Percentiles rank a stretch among this genome's conserved stretches.
These are phyloP conservation scores for Caenorhabditis macrosperma DNA, from an alignment of 2,888 invertebrate species.

Conservation along the genomic window DNA sequence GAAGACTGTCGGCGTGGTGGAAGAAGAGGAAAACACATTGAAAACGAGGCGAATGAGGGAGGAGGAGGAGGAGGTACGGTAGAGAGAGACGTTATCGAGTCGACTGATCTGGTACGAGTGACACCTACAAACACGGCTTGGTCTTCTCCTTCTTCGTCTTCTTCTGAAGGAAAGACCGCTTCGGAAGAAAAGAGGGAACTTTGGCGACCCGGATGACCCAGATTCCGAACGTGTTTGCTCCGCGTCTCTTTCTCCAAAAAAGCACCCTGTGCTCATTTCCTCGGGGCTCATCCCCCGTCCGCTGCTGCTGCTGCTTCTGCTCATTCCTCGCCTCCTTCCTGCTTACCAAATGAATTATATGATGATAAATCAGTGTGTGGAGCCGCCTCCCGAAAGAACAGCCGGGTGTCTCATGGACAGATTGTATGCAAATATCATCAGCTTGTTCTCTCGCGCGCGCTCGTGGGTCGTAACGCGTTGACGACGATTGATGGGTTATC, in stretches of 20 bases:
- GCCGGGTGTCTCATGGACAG: conserved; percentile 57
- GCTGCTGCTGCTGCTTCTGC: no score
- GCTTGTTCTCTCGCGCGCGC: conserved; percentile 30
- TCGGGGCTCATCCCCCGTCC: conserved; percentile 4
- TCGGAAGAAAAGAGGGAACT: conserved; percentile 2
- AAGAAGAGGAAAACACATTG: conserved; percentile 38
- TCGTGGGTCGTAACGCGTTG: conserved; percentile 31
- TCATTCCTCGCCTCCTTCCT: not conserved
- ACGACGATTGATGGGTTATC: conserved; percentile 57
- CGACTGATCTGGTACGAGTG: conserved; percentile 36
- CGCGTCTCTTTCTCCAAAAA: conserved; percentile 4
- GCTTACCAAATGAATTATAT: conserved; percentile 57
- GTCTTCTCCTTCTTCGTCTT: conserved; percentile 4
- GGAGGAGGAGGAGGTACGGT: no score
- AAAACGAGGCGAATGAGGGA: conserved; percentile 21
- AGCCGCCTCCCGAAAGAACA: conserved; percentile 39
- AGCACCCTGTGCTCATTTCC: conserved; percentile 8
- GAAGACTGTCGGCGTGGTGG: not conserved
- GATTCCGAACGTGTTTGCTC: not conserved
- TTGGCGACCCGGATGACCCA: conserved; percentile 1
- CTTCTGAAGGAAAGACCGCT: not conserved
- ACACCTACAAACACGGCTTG: conserved; percentile 53
- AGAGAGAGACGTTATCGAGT: conserved; percentile 27
- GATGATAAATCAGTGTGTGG: conserved; percentile 57
- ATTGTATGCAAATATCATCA: conserved; percentile 62